A percentile compares a stretch with the other conserved stretches of the same genome.
Conservation (phyloP, 2,797 vertebrate genomes). For the Rhabdomys pumilio region DNA sequence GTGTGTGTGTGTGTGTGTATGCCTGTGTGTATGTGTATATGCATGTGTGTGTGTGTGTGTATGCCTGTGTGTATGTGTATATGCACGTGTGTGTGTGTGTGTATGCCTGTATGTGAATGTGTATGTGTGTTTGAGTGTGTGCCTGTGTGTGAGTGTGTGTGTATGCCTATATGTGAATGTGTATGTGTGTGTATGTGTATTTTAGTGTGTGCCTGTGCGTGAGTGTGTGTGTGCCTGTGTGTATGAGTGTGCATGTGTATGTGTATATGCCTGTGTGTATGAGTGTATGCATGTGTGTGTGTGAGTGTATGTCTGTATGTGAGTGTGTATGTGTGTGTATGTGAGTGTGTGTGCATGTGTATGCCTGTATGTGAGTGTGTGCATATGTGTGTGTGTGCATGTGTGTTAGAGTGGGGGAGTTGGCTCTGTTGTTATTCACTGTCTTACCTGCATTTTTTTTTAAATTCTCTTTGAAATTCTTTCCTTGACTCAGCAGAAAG, state of each 20-base stretch:
- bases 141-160: background rate
- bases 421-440: background rate
- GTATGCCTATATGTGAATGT: too few relatives aligned
- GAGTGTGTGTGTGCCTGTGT: background rate
- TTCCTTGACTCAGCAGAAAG: background rate
- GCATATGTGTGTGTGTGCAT: background rate
- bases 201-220: background rate
- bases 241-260: background rate
- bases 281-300: background rate
- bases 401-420: background rate
- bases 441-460: background rate
- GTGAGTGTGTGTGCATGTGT: background rate
- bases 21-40: background rate
- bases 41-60: background rate
- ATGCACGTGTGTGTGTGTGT: background rate
- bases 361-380: too few relatives aligned
- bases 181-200: background rate
- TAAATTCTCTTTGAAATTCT: slow-evolving; percentile 2
- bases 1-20: background rate
- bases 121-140: too few relatives aligned
- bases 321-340: background rate
- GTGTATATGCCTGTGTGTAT: too few relatives aligned
- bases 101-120: background rate
- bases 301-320: background rate
- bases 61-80: background rate